Base-by-base conservation (phyloP, 2,797 vertebrate species). In the Poecilia velifera region DNA sequence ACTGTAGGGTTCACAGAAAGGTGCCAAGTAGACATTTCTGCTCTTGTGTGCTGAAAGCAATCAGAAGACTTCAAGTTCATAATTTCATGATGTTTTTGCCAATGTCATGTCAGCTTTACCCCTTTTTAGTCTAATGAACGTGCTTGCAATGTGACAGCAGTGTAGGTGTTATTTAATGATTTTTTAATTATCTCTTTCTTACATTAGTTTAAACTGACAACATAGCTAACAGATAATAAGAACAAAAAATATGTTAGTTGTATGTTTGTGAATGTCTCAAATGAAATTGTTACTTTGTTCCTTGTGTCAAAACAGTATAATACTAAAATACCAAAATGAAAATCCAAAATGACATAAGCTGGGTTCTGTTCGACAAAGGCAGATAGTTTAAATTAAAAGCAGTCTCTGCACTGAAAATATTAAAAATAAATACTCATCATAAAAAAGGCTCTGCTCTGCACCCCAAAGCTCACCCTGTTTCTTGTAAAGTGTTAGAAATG, bases 321-420 rank as follows among this genome's bases (percentile, higher is more conserved):
- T 7, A 13, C 45, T 74, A 6, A 73, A 86, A 72, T 77, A 76
- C 64, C 55, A 71, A 68, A n/a, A 22, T 0, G 74, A 76, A 83
- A 79, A 22, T 4, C 8, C 9, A n/a, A n/a, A 55, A 10, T 13
- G 4, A n/a, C 53, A 55, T n/a, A n/a, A n/a, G 0, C 16, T 13
- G 53, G 25, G n/a, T 73, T 85, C 74, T 74, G n/a, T 74, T 41
- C 41, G 75, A 74, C 75, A 85, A 84, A 80, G 57, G 25, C 74
- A 78, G 47, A 77, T 47, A 28, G 41, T 31, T 46, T 80, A 80
- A 90, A 91, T 76, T 72, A 90, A 74, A 83, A 83, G 45, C 79
- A 77, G 82, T 81, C 81, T 82, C 72, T 28, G 34, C 72, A 84
- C 41, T 85, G 59, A 70, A 86, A 89, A 84, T 72, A 84, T 76